Evolutionary conservation across 2,888 invertebrate species (phyloP).

Genomic region (Bugula neritina): DNA sequence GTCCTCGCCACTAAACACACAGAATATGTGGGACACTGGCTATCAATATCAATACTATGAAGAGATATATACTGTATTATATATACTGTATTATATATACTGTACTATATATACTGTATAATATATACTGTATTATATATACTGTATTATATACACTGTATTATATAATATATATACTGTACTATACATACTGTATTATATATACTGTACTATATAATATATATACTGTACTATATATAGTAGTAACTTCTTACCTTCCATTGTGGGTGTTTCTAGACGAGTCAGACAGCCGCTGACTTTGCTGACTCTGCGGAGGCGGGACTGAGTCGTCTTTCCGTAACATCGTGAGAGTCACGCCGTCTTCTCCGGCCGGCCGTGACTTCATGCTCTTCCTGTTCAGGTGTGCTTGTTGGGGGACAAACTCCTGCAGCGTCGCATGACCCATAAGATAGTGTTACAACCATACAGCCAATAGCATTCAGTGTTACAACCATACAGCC

Average conservation of each 20-base stretch:
- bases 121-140: too few species aligned
- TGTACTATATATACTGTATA: too few species aligned
- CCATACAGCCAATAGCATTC: neutral
- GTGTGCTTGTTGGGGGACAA: slow-evolving; percentile 20
- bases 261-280: neutral
- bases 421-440: neutral
- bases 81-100: too few species aligned
- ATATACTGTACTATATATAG: neutral
- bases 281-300: neutral
- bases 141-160: neutral
- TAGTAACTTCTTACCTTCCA: neutral
- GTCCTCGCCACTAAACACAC: too few species aligned
- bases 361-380: slow-evolving; percentile 3
- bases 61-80: too few species aligned
- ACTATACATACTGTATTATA: neutral
- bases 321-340: slow-evolving; percentile 2
- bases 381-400: slow-evolving; percentile 8
- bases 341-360: slow-evolving; percentile 1
- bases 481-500: neutral
- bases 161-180: neutral
- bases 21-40: too few species aligned
- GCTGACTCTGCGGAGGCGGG: neutral
- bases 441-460: too few species aligned
- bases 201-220: neutral
- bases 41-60: too few species aligned